Conservation (phyloP, 2,888 invertebrate genomes). For the Diachrysia chrysitis region DNA sequence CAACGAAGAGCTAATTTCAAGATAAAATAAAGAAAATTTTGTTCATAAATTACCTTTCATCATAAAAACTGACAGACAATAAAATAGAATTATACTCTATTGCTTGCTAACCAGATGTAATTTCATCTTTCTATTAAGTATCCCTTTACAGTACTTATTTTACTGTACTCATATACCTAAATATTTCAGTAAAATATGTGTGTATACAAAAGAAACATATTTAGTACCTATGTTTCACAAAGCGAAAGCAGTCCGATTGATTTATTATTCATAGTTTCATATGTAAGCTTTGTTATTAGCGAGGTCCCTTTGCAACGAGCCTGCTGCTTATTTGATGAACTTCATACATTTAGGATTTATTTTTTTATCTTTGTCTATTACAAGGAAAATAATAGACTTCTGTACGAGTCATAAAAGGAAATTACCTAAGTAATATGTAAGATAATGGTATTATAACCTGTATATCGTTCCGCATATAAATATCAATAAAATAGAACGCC, state of each 20-base stretch:
- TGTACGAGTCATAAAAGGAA: constrained; percentile 19
- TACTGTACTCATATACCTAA: too few relatives aligned
- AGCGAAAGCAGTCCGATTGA: neutral
- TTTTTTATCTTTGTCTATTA: constrained; percentile 28
- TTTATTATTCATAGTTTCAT: constrained; percentile 47
- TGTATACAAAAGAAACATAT: constrained; percentile 21
- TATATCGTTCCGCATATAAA: too few relatives aligned
- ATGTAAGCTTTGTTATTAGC: constrained; percentile 27
- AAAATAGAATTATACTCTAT: too few relatives aligned
- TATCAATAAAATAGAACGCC: too few relatives aligned
- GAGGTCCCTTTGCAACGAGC: constrained; percentile 24
- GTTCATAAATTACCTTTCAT: too few relatives aligned
- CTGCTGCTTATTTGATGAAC: constrained; percentile 43
- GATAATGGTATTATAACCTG: too few relatives aligned
- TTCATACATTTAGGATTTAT: constrained; percentile 32
- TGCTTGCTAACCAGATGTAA: too few relatives aligned
- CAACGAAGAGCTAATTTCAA: too few relatives aligned
- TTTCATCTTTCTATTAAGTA: too few relatives aligned
- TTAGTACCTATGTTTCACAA: constrained; percentile 12
- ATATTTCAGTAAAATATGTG: neutral
- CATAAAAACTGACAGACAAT: too few relatives aligned
- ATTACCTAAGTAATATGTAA: neutral
- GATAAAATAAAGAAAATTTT: too few relatives aligned
- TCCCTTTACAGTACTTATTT: too few relatives aligned
- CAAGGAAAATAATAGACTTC: constrained; percentile 7